Evolutionary conservation across 1,140 invertebrate species (phyloP).

Genomic region (Drosophila eugracilis): DNA sequence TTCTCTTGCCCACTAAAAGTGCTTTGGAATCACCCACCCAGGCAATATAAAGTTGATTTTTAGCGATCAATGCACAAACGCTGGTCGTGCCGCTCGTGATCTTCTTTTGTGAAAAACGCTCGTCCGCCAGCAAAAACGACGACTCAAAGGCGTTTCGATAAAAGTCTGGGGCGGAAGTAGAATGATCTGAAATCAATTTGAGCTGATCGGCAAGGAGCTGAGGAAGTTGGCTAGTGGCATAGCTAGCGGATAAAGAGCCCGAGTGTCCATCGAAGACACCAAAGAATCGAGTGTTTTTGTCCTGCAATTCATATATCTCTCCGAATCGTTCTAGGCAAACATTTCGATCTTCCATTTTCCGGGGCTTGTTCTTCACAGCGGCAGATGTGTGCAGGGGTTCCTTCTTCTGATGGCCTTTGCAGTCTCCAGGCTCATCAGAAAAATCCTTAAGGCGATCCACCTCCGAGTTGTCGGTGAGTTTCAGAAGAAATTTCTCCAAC

Average conservation of each 20-base stretch:
- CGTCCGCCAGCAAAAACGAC: slow-evolving; percentile 92
- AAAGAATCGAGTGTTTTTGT: slow-evolving; percentile 88
- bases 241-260: slow-evolving; percentile 95
- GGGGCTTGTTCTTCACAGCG: slow-evolving; percentile 74
- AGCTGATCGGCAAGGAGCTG: slow-evolving; percentile 93
- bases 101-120: slow-evolving; percentile 91
- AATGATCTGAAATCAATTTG: slow-evolving; percentile 10
- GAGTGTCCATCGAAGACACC: slow-evolving; percentile 98
- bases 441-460: slow-evolving; percentile 55
- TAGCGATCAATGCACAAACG: slow-evolving; percentile 87
- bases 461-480: slow-evolving; percentile 69
- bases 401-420: slow-evolving; percentile 9
- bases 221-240: slow-evolving; percentile 94
- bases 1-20: slow-evolving; percentile 89
- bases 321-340: slow-evolving; percentile 72
- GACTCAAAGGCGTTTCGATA: slow-evolving; percentile 88
- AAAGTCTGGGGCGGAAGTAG: slow-evolving; percentile 32
- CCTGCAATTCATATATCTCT: slow-evolving; percentile 53
- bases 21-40: slow-evolving; percentile 98
- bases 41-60: slow-evolving; percentile 91
- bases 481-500: slow-evolving; percentile 63
- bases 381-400: slow-evolving; percentile 26
- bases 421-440: slow-evolving; percentile 28
- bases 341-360: slow-evolving; percentile 82
- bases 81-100: slow-evolving; percentile 93